These are phyloP conservation scores for Eumaeus atala DNA, from an alignment of 1,140 invertebrate genomes.

Conservation along the genomic window DNA sequence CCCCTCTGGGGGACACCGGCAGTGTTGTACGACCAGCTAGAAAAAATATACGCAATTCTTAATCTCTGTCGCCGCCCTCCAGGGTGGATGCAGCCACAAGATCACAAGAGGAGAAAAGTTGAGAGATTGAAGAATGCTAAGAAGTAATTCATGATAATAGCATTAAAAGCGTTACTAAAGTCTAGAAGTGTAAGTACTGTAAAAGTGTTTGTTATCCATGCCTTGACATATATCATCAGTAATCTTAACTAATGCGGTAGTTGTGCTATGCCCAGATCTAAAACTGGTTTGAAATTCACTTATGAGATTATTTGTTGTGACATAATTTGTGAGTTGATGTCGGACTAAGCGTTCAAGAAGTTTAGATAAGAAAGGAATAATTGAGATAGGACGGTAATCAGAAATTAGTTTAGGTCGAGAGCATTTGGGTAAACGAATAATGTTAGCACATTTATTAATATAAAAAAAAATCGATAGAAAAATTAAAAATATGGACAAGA, in stretches of 20 bases:
- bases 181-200: not conserved
- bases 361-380: not conserved
- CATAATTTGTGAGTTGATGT: conserved; percentile 6
- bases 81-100: too few species aligned
- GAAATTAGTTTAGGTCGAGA: not conserved
- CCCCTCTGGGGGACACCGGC: not conserved
- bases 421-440: not conserved
- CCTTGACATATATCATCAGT: not conserved
- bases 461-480: not conserved
- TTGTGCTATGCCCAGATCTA: not conserved
- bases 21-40: not conserved
- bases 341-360: not conserved
- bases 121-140: too few species aligned
- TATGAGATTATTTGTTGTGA: not conserved
- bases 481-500: not conserved
- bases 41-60: not conserved
- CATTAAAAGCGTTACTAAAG: too few species aligned
- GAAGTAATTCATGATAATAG: too few species aligned
- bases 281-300: not conserved
- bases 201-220: not conserved
- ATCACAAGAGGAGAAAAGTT: too few species aligned
- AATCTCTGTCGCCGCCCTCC: too few species aligned
- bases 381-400: conserved; percentile 7
- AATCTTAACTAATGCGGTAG: not conserved
- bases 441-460: conserved; percentile 3